Percentiles rank a stretch among this genome's conserved stretches.
These are phyloP conservation scores for Perca schrenkii DNA, from an alignment of 2,113 vertebrate genomes.

Conservation along the genomic window DNA sequence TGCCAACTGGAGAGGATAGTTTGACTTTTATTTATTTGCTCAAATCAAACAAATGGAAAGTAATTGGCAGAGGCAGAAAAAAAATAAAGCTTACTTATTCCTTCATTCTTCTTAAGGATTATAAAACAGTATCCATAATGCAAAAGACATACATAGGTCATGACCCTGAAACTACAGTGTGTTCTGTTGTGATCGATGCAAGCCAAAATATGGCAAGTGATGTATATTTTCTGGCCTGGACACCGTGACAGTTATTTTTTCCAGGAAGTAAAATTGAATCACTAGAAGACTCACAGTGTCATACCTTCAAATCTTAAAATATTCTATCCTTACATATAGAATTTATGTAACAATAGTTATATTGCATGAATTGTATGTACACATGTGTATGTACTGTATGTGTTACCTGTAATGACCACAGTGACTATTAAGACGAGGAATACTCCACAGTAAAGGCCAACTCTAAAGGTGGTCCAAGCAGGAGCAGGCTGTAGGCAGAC, in stretches of 20 bases:
- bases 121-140: neutral
- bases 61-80: too few relatives aligned
- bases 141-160: neutral
- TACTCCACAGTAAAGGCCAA: slow-evolving; percentile 96
- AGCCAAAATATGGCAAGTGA: neutral
- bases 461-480: slow-evolving; percentile 98
- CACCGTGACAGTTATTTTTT: neutral
- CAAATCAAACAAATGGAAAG: neutral
- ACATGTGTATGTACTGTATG: neutral
- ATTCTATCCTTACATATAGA: neutral
- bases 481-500: slow-evolving; percentile 90
- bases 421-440: slow-evolving; percentile 92
- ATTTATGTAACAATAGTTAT: neutral
- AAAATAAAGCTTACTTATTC: neutral
- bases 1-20: neutral
- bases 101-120: neutral
- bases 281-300: neutral
- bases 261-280: slow-evolving; percentile 37
- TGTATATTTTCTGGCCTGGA: neutral
- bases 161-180: neutral
- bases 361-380: too few relatives aligned
- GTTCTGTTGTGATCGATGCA: neutral
- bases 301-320: neutral
- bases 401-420: slow-evolving; percentile 92
- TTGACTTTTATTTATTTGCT: neutral